These are phyloP conservation scores for Sciurus niger DNA, from an alignment of 2,113 vertebrate genomes.

Conservation along the genomic window DNA sequence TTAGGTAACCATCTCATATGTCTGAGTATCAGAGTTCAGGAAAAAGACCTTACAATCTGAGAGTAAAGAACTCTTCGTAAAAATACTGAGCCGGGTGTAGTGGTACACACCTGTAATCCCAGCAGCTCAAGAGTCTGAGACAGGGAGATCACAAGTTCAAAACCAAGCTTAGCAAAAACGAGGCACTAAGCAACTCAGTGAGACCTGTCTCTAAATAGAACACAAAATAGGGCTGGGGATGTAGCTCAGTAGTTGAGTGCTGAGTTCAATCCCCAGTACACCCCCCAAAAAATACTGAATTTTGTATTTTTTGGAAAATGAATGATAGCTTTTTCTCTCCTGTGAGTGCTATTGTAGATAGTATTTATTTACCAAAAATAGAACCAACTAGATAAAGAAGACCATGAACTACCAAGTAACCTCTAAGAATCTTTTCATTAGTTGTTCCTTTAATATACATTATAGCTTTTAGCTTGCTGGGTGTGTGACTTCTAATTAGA, in stretches of 20 bases:
- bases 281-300: background rate
- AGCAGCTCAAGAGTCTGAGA: too few relatives aligned
- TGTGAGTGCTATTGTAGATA: background rate
- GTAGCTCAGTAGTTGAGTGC: too few relatives aligned
- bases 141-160: too few relatives aligned
- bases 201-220: too few relatives aligned
- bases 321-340: background rate
- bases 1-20: background rate
- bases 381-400: background rate
- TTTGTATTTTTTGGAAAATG: background rate
- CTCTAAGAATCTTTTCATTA: background rate
- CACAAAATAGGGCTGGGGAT: too few relatives aligned
- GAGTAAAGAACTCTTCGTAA: background rate
- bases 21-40: background rate
- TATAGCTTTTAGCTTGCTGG: background rate
- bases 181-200: too few relatives aligned
- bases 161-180: too few relatives aligned
- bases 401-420: background rate
- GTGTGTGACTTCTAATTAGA: conserved; percentile 36
- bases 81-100: background rate
- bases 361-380: conserved; percentile 6
- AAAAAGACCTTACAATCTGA: background rate
- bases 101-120: too few relatives aligned
- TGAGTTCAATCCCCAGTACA: too few relatives aligned
- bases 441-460: conserved; percentile 15